A percentile compares a stretch with the other conserved stretches of the same genome.
Evolutionary conservation across 2,888 invertebrate species (phyloP).

Genomic region (Tenthredo amoena): DNA sequence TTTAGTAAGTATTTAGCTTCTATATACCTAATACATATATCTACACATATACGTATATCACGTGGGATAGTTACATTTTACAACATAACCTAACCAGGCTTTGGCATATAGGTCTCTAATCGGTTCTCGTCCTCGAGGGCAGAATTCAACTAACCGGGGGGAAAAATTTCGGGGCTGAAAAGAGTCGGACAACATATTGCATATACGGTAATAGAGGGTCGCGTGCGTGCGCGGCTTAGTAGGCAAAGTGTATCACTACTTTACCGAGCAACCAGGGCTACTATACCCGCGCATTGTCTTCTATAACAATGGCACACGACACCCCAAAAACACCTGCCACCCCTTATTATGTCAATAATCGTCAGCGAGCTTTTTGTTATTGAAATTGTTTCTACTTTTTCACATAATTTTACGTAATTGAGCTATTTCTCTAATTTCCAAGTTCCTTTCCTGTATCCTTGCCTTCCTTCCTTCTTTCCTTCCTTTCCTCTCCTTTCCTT

Average conservation of each 20-base stretch:
- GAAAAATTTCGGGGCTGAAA: constrained; percentile 19
- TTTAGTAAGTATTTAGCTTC: background rate
- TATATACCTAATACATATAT: background rate
- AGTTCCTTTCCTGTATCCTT: constrained; percentile 5
- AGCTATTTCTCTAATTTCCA: constrained; percentile 47
- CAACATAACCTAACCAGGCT: background rate
- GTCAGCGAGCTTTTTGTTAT: constrained; percentile 70
- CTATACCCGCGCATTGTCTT: constrained; percentile 65
- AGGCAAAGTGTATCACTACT: constrained; percentile 59
- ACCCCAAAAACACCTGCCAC: constrained; percentile 73
- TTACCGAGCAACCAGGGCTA: constrained; percentile 56
- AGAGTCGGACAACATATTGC: constrained; percentile 73
- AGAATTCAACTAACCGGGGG: background rate
- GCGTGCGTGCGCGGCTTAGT: constrained; percentile 66
- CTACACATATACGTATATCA: background rate
- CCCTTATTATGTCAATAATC: constrained; percentile 72
- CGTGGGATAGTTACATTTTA: constrained; percentile 24
- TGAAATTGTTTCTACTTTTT: constrained; percentile 59
- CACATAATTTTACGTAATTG: constrained; percentile 46
- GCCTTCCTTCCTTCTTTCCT: background rate
- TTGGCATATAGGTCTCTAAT: constrained; percentile 9
- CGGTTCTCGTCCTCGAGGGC: constrained; percentile 37
- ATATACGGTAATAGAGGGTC: constrained; percentile 64
- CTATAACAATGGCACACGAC: constrained; percentile 59
- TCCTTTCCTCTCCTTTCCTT: background rate